Conservation (phyloP, 2,113 vertebrate genomes). For the Eptesicus fuscus region DNA sequence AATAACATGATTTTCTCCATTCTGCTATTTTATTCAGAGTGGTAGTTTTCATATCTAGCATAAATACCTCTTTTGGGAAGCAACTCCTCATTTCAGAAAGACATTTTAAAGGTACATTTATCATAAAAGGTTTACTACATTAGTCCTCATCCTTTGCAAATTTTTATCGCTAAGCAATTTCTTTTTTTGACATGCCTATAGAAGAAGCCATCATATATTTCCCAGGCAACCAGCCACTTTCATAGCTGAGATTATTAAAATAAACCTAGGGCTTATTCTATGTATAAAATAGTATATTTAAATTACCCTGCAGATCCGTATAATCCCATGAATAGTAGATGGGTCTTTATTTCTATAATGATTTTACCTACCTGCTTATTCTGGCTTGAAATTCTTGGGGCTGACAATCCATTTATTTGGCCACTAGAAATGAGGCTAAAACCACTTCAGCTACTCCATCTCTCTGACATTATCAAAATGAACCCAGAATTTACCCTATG, state of each 20-base stretch:
- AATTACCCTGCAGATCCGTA: constrained; percentile 2
- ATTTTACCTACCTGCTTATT: not conserved
- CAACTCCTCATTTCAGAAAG: constrained; percentile 44
- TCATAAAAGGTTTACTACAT: constrained; percentile 45
- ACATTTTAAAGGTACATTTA: constrained; percentile 40
- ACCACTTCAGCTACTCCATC: not conserved
- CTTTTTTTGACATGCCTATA: constrained; percentile 34
- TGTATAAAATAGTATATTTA: constrained; percentile 20
- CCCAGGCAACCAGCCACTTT: constrained; percentile 53
- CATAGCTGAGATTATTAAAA: constrained; percentile 56
- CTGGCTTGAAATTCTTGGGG: constrained; percentile 9
- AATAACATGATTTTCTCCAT: constrained; percentile 38
- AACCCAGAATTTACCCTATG: not conserved
- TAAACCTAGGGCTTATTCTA: constrained; percentile 22
- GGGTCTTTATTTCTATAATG: not conserved
- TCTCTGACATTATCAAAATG: not conserved
- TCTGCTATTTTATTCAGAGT: constrained; percentile 17
- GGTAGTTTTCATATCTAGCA: not conserved
- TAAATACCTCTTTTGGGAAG: not conserved
- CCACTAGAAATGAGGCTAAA: constrained; percentile 6
- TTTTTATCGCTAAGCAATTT: constrained; percentile 55
- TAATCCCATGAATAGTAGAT: not conserved
- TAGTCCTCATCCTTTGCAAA: constrained; percentile 26
- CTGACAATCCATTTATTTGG: not conserved
- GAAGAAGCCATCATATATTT: constrained; percentile 43